Evolutionary conservation across 1,140 invertebrate species (phyloP).

Genomic region (Sinella curviseta): DNA sequence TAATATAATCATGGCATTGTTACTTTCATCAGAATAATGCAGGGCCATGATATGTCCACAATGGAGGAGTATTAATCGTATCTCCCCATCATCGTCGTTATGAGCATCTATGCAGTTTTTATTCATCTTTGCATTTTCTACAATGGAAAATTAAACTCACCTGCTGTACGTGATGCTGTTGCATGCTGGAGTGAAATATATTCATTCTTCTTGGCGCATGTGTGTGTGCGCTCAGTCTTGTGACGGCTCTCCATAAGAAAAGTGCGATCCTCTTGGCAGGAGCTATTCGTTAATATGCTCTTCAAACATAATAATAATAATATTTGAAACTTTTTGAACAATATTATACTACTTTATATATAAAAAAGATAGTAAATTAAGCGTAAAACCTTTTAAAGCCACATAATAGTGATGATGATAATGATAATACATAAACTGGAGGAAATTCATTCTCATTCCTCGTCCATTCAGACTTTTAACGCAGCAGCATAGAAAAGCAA

Average conservation of each 20-base stretch:
- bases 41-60: not conserved
- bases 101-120: not conserved
- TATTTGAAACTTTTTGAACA: not conserved
- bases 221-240: not conserved
- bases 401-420: not conserved
- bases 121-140: not conserved
- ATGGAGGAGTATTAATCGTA: not conserved
- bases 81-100: not conserved
- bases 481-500: not conserved
- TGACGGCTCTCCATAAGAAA: no score
- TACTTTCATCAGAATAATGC: not conserved
- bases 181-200: not conserved
- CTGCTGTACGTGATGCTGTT: not conserved
- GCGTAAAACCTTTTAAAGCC: slow-evolving; percentile 10
- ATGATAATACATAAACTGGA: not conserved
- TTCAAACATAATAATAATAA: not conserved
- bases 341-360: not conserved
- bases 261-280: no score
- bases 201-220: not conserved
- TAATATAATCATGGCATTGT: not conserved
- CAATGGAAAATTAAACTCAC: not conserved
- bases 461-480: not conserved
- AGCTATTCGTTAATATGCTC: not conserved
- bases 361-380: slow-evolving; percentile 12
- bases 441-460: not conserved